Percentiles rank a stretch among this genome's conserved stretches.
Evolutionary conservation across 2,888 invertebrate genomes (phyloP).

Genomic region (Cryptocephalus primarius): DNA sequence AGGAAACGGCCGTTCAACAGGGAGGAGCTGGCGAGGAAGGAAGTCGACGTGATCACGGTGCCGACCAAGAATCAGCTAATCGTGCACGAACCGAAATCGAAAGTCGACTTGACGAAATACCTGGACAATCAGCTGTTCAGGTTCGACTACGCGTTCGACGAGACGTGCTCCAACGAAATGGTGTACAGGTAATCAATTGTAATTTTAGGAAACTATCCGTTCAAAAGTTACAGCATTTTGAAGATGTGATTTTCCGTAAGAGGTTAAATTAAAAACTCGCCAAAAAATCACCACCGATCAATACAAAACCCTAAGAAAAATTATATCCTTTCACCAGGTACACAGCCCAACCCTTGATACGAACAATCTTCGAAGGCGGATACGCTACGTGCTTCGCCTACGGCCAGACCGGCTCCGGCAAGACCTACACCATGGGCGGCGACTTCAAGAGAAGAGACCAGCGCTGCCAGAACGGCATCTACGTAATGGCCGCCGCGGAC

Average conservation of each 20-base stretch:
- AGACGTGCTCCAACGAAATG: constrained; percentile 86
- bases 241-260: no score
- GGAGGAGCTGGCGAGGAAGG: constrained; percentile 75
- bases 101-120: constrained; percentile 97
- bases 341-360: constrained; percentile 93
- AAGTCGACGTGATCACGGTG: constrained; percentile 95
- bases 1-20: constrained; percentile 93
- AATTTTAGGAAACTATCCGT: no score
- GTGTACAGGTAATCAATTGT: constrained; percentile 86
- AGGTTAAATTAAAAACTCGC: no score
- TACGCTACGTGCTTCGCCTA: constrained; percentile 99
- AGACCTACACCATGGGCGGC: constrained; percentile 99
- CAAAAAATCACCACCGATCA: no score
- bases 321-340: constrained; percentile 41
- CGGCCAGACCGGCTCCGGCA: constrained; percentile 95
- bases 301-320: no score
- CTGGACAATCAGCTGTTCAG: constrained; percentile 97
- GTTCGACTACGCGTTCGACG: constrained; percentile 98
- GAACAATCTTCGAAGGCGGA: constrained; percentile 96
- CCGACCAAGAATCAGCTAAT: constrained; percentile 89
- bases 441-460: constrained; percentile 90
- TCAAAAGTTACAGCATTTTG: no score
- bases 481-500: constrained; percentile 93
- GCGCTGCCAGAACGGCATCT: constrained; percentile 95
- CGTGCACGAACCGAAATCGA: constrained; percentile 86